Conservation (phyloP, 2,888 invertebrate genomes). For the Noctua comes region DNA sequence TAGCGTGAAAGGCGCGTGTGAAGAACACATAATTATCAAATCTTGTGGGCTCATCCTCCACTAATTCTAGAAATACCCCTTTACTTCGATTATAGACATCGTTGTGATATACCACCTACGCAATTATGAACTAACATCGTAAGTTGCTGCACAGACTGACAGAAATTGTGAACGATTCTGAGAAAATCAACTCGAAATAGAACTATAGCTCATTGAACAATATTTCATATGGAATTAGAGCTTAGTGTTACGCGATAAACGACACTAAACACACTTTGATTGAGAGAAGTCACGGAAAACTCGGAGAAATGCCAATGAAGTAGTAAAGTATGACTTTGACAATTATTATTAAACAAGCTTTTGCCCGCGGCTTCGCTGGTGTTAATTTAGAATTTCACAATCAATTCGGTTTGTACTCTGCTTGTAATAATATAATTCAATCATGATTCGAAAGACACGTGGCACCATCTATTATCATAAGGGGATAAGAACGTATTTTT, state of each 20-base stretch:
- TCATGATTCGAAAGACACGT: no score
- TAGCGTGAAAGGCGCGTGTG: neutral
- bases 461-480: no score
- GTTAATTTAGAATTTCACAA: no score
- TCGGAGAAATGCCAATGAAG: neutral
- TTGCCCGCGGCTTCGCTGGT: no score
- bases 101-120: slow-evolving; percentile 5
- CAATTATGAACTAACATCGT: neutral
- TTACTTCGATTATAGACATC: neutral
- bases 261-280: slow-evolving; percentile 10
- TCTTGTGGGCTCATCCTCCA: neutral
- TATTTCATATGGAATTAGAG: neutral
- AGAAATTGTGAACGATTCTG: neutral
- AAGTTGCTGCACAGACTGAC: slow-evolving; percentile 3
- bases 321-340: neutral
- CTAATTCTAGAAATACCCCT: neutral
- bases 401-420: no score
- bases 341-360: neutral
- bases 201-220: neutral
- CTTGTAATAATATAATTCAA: no score
- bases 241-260: neutral
- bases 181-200: neutral
- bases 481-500: no score
- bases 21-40: slow-evolving; percentile 3
- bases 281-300: slow-evolving; percentile 13